A percentile compares a stretch with the other conserved stretches of the same genome.
These are phyloP conservation scores for Notechis scutatus DNA, from an alignment of 2,113 vertebrate species.

Conservation along the genomic window DNA sequence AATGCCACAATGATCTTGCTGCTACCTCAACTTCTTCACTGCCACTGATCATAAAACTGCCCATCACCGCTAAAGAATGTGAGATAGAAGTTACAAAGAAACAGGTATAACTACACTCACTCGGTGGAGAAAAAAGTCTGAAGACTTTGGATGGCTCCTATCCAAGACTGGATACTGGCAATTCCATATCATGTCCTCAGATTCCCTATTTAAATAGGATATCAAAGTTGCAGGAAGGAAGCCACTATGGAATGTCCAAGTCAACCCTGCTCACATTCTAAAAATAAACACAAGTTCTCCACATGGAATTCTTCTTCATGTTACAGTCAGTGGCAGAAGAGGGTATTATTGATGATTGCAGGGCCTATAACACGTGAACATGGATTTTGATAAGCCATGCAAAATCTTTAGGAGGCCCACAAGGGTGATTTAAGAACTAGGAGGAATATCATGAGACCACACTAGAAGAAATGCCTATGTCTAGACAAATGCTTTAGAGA, in stretches of 20 bases:
- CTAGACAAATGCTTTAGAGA: neutral
- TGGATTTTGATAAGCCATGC: neutral
- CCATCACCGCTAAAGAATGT: neutral
- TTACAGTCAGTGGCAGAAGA: neutral
- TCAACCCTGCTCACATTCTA: constrained; percentile 15
- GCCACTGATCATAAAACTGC: neutral
- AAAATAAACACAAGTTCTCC: constrained; percentile 8
- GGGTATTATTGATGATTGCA: neutral
- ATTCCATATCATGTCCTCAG: neutral
- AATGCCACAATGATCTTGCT: neutral
- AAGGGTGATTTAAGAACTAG: neutral
- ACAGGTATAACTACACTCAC: neutral
- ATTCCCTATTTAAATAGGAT: constrained; percentile 20
- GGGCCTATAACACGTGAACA: neutral
- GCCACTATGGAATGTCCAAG: neutral
- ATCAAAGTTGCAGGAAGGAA: constrained; percentile 24
- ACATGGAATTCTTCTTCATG: neutral
- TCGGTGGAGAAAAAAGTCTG: neutral
- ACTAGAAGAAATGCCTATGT: neutral
- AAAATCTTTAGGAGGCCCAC: neutral
- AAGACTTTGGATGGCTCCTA: neutral
- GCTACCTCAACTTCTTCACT: neutral
- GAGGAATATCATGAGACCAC: neutral
- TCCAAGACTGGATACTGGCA: neutral
- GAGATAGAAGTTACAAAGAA: neutral